Conservation (phyloP, 2,797 vertebrate genomes). For the Acestrorhynchus altus region DNA sequence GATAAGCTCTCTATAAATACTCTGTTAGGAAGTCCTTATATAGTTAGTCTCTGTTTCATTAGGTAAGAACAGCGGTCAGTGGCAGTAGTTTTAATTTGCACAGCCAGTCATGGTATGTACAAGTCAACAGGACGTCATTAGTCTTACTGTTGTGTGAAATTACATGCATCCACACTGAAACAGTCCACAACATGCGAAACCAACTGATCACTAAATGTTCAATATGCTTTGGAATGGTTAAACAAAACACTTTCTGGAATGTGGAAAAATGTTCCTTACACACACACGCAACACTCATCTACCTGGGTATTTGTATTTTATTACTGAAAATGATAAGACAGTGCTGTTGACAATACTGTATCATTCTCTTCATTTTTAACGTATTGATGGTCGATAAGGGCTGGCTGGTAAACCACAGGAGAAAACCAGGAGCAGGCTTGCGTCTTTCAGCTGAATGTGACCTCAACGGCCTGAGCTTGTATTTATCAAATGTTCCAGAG, state of each 20-base stretch:
- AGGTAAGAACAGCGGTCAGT: background rate
- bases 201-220: background rate
- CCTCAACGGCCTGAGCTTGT: slow-evolving; percentile 31
- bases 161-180: background rate
- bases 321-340: slow-evolving; percentile 91
- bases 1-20: slow-evolving; percentile 9
- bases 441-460: slow-evolving; percentile 38
- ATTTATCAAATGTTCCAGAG: slow-evolving; percentile 8
- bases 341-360: slow-evolving; percentile 89
- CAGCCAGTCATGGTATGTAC: slow-evolving; percentile 21
- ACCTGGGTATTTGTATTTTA: slow-evolving; percentile 93
- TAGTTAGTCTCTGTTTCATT: too few species aligned
- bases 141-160: background rate
- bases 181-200: slow-evolving; percentile 20
- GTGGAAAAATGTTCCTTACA: slow-evolving; percentile 84
- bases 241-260: background rate
- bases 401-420: slow-evolving; percentile 52
- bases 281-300: slow-evolving; percentile 70
- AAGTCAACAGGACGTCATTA: slow-evolving; percentile 13
- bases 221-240: background rate
- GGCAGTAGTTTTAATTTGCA: slow-evolving; percentile 3
- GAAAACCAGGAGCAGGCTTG: slow-evolving; percentile 59
- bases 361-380: slow-evolving; percentile 61
- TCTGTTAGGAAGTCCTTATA: too few species aligned
- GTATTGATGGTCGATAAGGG: slow-evolving; percentile 51